Base-by-base conservation (phyloP, 2,797 vertebrate species). In the Syngnathus rostellatus region DNA sequence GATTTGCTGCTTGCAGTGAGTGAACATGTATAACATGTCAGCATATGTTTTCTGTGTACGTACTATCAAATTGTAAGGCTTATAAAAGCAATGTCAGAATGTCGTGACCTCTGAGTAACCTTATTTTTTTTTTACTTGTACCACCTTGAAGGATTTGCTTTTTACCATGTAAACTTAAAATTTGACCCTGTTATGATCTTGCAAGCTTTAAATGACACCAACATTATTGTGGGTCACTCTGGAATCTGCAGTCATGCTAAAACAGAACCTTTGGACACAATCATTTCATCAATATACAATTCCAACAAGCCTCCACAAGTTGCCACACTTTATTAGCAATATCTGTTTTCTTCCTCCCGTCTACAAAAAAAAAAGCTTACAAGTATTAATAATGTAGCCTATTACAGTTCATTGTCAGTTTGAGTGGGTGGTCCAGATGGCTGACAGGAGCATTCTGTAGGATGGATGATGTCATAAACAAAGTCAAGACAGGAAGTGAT, bases 401-500 rank as follows among this genome's bases (percentile, higher is more conserved):
- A 41, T 12, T 41, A 12, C n/a, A 41, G 10, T 61, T 41, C 39
- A 23, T 61, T 61, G n/a, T 61, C 9, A 8, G 23, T 10, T 25
- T 31, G 23, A 63, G 62, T 48, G 62, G 62, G 62, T 48, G 62
- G 21, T 45, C 21, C 53, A 67, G 57, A 66, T 38, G 66, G 62
- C 39, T 68, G 63, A 74, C 73, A 72, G 59, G 64, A 72, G 67
- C 59, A 55, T 64, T 70, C 62, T 71, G 68, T 66, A 67, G 66
- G 55, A 41, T 67, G 67, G 66, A 59, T 66, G 73, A 77, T 81
- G 80, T 74, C 70, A 75, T 72, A 76, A 80, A 74, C 63, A 79
- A 76, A 80, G 74, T 64, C 57, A 62, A 64, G 67, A 75, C 67
- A 77, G 81, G 79, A 86, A 82, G 73, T 73, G 74, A 76, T 72